Evolutionary conservation across 2,888 invertebrate species (phyloP), one percentile per base, ranked within the genome.

Genomic region (Xestia sexstrigata): DNA sequence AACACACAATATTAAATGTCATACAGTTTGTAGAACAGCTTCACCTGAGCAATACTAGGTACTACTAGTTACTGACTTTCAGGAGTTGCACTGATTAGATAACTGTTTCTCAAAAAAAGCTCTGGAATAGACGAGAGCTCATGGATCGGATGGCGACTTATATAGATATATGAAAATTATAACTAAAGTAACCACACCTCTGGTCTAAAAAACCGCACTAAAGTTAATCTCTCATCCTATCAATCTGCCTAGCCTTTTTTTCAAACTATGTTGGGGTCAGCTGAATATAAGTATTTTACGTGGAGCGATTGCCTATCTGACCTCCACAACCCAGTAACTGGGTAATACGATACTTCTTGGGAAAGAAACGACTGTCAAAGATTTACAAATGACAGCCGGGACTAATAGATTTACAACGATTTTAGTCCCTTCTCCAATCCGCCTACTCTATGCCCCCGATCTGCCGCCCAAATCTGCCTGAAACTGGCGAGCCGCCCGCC

Each of bases 401-500:
- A 55, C 55, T 60, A 30, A 8, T 60, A 60, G 20, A 20, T 20
- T 35, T 35, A 11, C 20, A 30, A 26, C 17, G 9, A 1, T 9
- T 20, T 60, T 60, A 11, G 65, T 42, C 65, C n/a, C 42, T 17
- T 65, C 13, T 55, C 45, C 73, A 68, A 23, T 20, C 23, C 17
- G 4, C 26, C 2, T 89, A 88, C 1, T 94, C 94, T 93, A 81
- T 94, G 95, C 0, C 74, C 49, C 2, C n/a, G 77, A 68, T 76
- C 81, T 91, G 91, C 95, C 94, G 94, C 93, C 94, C 90, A 92
- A 93, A 94, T 93, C 95, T 92, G 93, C 91, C 90, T 87, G 76
- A 82, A 93, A 93, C 95, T 91, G 90, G 92, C 88, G 82, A 76
- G 83, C 90, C 91, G 88, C 91, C 93, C 93, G 90, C 91, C 91